Evolutionary conservation across 2,888 invertebrate species (phyloP).

Genomic region (Drosophila paranaensis): DNA sequence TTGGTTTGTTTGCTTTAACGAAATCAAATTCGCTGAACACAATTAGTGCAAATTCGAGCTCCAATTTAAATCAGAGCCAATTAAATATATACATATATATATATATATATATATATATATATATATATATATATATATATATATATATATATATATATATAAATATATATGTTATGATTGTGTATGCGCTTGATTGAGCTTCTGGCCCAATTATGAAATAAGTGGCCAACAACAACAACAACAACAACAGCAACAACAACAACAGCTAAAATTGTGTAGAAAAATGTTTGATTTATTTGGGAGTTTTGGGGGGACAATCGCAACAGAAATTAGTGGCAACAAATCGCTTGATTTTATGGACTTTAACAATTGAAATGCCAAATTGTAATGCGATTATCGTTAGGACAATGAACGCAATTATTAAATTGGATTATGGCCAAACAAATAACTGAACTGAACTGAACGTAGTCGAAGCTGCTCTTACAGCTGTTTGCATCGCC

Average conservation of each 20-base stretch:
- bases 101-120: conserved; percentile 13
- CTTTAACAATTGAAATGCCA: conserved; percentile 1
- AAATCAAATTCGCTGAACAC: conserved; percentile 23
- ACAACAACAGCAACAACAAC: background rate
- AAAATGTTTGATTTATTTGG: conserved; percentile 18
- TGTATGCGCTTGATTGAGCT: conserved; percentile 55
- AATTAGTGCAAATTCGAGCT: conserved; percentile 35
- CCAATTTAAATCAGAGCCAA: conserved; percentile 49
- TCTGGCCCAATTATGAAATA: conserved; percentile 28
- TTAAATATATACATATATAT: conserved; percentile 54
- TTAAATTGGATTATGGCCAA: conserved; percentile 2
- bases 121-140: conserved; percentile 38
- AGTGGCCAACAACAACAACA: background rate
- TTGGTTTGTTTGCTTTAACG: conserved; percentile 1
- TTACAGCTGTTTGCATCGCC: background rate
- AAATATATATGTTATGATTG: conserved; percentile 29
- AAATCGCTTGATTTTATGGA: conserved; percentile 6
- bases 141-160: background rate
- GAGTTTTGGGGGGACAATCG: conserved; percentile 24
- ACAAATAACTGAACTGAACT: background rate
- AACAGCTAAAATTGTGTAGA: background rate
- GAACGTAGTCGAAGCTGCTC: background rate
- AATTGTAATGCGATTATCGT: conserved; percentile 7
- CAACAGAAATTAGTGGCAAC: conserved; percentile 24
- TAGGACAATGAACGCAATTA: conserved; percentile 6